Base-by-base conservation (phyloP, 92 coral and sea anemone genomes). In the Paragorgia papillata region DNA sequence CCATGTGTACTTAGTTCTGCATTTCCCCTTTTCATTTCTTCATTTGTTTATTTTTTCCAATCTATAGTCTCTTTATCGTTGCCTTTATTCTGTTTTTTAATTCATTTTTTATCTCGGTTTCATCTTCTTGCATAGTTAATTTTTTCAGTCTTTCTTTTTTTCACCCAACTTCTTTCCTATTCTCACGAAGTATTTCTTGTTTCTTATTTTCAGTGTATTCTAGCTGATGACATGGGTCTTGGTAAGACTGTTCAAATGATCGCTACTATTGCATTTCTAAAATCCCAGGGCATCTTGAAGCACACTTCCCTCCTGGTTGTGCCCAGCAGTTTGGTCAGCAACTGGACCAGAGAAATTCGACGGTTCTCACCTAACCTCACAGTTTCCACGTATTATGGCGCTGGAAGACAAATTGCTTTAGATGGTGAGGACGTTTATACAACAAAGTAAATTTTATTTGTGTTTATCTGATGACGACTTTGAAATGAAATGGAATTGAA, bases 161-260 rank as follows among this genome's bases (percentile, higher is more conserved):
- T 5, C 12, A 37, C n/a, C n/a, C n/a, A n/a, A n/a, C n/a, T 37
- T 5, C 43, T 37, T 37, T 37, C 12, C 12, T 5, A 4, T 37
- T 37, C 12, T 37, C 43, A 37, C 43, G 43, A 37, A 37, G 6
- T 12, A 37, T 37, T 37, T 37, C 6, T 37, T 59, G 13, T 59
- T 59, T 20, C 33, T 34, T 59, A 22, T 24, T 27, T 14, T 39
- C n/a, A 66, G 59, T 67, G 84, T 67, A 79, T 79, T 62, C 30
- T 79, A 39, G 84, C 84, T 1, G 84, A 79, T 40, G 84, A 79
- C 68, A 79, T 79, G 84, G 84, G 84, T 34, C 78, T 79, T 30
- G 84, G 84, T 39, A 79, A 79, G 24, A 79, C 84, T 20, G 54
- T 79, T 22, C 84, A 79, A 41, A 79, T 63, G 39, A 79, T 79